Conservation (phyloP, 2,797 vertebrate genomes). For the Sciurus vulgaris region DNA sequence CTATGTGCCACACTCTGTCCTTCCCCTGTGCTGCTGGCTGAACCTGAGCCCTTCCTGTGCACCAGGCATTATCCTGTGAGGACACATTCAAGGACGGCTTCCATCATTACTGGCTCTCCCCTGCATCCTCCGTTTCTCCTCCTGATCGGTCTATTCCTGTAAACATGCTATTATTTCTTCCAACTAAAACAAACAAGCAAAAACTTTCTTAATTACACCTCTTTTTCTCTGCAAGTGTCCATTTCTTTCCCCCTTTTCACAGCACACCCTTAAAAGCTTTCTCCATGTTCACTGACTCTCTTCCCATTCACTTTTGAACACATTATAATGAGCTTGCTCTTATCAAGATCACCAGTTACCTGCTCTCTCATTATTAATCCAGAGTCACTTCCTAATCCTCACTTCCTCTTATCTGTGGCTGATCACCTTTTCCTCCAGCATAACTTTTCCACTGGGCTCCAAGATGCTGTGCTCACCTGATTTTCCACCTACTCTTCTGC, state of each 20-base stretch:
- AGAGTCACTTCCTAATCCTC: neutral
- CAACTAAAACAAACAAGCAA: neutral
- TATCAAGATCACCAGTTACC: neutral
- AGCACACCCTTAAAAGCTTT: neutral
- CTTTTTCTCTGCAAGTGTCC: neutral
- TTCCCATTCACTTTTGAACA: neutral
- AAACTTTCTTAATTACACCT: neutral
- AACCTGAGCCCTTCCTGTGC: neutral
- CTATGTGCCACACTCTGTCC: fast-evolving
- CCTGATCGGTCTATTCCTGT: neutral
- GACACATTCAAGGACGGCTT: neutral
- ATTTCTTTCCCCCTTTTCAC: neutral
- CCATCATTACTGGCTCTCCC: neutral
- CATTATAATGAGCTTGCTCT: neutral
- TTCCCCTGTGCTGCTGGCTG: neutral
- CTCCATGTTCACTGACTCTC: neutral
- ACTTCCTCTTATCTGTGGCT: neutral
- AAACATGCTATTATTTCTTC: neutral
- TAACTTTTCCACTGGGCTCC: neutral
- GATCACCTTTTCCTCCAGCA: neutral
- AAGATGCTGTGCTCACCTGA: fast-evolving
- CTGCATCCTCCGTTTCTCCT: neutral
- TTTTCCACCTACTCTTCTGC: neutral
- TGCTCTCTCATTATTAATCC: neutral
- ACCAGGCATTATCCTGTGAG: neutral